These are phyloP conservation scores for Regulus satrapa DNA, from an alignment of 2,113 vertebrate species.

Conservation along the genomic window DNA sequence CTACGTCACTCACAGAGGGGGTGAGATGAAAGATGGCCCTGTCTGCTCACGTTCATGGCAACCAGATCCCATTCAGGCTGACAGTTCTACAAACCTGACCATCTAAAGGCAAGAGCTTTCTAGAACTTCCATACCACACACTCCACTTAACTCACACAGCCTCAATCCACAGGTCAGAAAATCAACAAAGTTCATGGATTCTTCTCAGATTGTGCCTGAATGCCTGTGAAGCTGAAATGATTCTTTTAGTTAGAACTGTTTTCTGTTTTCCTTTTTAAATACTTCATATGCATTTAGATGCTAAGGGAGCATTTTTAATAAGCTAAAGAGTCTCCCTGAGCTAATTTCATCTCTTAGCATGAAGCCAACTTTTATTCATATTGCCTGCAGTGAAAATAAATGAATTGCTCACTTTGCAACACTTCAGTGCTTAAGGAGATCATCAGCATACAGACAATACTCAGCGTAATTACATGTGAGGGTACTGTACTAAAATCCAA, in stretches of 20 bases:
- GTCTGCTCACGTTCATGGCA: neutral
- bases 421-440: slow-evolving; percentile 5
- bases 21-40: neutral
- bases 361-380: slow-evolving; percentile 19
- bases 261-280: neutral
- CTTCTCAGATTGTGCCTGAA: neutral
- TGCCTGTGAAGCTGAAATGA: neutral
- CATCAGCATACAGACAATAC: slow-evolving; percentile 15
- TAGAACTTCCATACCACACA: neutral
- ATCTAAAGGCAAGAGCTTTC: neutral
- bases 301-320: neutral
- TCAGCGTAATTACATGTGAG: slow-evolving; percentile 18
- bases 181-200: neutral
- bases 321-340: slow-evolving; percentile 10
- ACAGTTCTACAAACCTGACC: neutral
- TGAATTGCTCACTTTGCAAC: slow-evolving; percentile 13
- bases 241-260: neutral
- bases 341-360: slow-evolving; percentile 28
- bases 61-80: neutral
- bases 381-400: slow-evolving; percentile 41
- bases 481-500: neutral
- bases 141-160: neutral
- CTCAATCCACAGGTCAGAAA: neutral
- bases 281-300: neutral
- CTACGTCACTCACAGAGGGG: fast-evolving